Evolutionary conservation across 2,888 invertebrate species (phyloP), one percentile per base, ranked within the genome.

Genomic region (Pandemis corylana): DNA sequence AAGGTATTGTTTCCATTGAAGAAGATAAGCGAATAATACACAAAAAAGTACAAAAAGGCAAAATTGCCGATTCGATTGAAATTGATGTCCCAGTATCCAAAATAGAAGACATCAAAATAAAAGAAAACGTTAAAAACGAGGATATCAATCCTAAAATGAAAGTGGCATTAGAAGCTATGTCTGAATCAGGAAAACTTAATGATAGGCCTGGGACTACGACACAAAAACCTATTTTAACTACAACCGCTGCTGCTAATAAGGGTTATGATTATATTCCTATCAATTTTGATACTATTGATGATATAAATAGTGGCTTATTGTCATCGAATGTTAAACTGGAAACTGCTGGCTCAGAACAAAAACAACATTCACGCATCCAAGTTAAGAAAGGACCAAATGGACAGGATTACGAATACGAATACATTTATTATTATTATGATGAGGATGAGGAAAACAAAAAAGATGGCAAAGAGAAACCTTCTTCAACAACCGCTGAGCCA

Each of bases 401-500:
- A 2, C 97, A 98, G 88, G 98, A 98, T 85, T 98, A 98, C 84
- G 98, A 98, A 88, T 98, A 98, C 84, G 98, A 98, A 87, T 98
- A 98, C 85, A 97, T 98, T 42, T 98, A 98, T 85, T 98, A 98
- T 85, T 98, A 98, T 83, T 97, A 97, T 81, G 97, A 98, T 81
- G 98, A 98, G 79, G 97, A 97, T 5, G 97, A 97, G 28, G 96
- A 96, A 66, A 79, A 78, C 41, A 90, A 91, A 78, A 95, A 94
- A 76, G 89, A 89, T 62, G 80, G 79, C 5, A 89, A 88, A 64
- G 88, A 89, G 41, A 83, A 85, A 51, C 44, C 81, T 41, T 78
- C 83, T 13, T 80, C 89, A 4, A 87, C 85, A n/a, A 84, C 88
- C n/a, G 86, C 85, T 56, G 79, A 88, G 0, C 79, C 89, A 20